Conservation (phyloP, 2,888 invertebrate species). For the Lagria hirta region DNA sequence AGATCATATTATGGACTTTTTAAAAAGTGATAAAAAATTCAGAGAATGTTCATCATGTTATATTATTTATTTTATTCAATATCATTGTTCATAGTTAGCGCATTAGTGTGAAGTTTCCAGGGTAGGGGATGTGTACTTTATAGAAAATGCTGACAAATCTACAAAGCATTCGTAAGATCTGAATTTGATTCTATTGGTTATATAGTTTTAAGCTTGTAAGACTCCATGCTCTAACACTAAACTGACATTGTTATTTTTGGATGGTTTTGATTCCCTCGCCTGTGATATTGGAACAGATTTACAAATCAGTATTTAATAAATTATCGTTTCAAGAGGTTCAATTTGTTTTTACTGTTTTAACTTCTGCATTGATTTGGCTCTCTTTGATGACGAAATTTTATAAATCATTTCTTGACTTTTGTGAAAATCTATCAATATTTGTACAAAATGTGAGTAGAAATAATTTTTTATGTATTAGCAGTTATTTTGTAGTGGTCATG, state of each 20-base stretch:
- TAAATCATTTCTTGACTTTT: too few species aligned
- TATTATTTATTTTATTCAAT: slow-evolving; percentile 43
- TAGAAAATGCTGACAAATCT: slow-evolving; percentile 32
- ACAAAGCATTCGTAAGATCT: slow-evolving; percentile 18
- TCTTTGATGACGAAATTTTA: slow-evolving; percentile 26
- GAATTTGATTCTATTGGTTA: slow-evolving; percentile 6
- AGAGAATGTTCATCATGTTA: too few species aligned
- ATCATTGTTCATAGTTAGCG: slow-evolving; percentile 42
- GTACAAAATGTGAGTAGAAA: slow-evolving; percentile 33
- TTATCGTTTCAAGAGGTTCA: slow-evolving; percentile 16
- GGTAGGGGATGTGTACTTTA: slow-evolving; percentile 47
- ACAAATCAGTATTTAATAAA: slow-evolving; percentile 47
- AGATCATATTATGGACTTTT: too few species aligned
- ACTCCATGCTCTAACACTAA: too few species aligned
- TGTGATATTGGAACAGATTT: slow-evolving; percentile 46
- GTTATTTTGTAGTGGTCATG: slow-evolving; percentile 32
- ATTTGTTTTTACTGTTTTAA: slow-evolving; percentile 13
- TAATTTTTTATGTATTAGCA: slow-evolving; percentile 35
- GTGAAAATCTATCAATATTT: too few species aligned
- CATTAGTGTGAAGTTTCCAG: slow-evolving; percentile 49
- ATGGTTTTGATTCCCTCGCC: slow-evolving; percentile 46
- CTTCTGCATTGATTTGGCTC: slow-evolving; percentile 25
- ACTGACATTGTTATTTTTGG: too few species aligned
- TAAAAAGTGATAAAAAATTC: too few species aligned
- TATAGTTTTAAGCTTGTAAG: too few species aligned